These are phyloP conservation scores for Parotia lawesii DNA, from an alignment of 2,113 vertebrate genomes.

Conservation along the genomic window DNA sequence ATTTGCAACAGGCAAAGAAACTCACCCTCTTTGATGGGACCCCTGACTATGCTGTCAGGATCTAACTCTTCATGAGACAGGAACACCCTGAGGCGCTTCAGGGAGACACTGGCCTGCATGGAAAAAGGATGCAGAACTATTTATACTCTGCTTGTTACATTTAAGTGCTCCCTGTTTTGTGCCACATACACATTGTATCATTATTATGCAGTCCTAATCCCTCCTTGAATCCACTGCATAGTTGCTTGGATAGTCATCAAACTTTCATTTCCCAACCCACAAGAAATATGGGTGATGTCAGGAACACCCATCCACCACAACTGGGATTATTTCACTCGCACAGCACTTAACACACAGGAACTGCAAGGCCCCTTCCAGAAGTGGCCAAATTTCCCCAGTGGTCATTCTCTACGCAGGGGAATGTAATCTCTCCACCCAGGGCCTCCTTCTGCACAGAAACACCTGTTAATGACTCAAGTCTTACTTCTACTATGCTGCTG, in stretches of 20 bases:
- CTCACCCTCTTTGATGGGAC: conserved; percentile 64
- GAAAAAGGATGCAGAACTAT: not conserved
- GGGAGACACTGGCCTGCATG: conserved; percentile 87
- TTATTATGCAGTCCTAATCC: not conserved
- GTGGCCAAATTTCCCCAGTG: not conserved
- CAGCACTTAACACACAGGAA: not conserved
- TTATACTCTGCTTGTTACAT: not conserved
- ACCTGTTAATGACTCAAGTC: not conserved
- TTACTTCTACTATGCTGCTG: conserved; percentile 91
- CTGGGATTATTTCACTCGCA: not conserved
- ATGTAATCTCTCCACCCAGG: not conserved
- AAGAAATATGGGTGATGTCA: not conserved
- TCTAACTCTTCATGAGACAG: conserved; percentile 94
- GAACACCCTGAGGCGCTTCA: conserved; percentile 89
- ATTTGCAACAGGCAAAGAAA: not conserved
- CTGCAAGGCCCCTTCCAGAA: not conserved
- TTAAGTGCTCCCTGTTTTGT: not conserved
- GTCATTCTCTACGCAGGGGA: not conserved
- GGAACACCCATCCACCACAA: not conserved
- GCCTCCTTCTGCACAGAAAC: not conserved
- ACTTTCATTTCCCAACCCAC: not conserved
- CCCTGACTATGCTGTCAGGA: conserved; percentile 79
- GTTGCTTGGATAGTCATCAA: not conserved
- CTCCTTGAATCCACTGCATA: not conserved
- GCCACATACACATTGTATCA: not conserved